A percentile compares a stretch with the other conserved stretches of the same genome.
Evolutionary conservation across 2,797 vertebrate species (phyloP).

Genomic region (Rhynchonycteris naso): DNA sequence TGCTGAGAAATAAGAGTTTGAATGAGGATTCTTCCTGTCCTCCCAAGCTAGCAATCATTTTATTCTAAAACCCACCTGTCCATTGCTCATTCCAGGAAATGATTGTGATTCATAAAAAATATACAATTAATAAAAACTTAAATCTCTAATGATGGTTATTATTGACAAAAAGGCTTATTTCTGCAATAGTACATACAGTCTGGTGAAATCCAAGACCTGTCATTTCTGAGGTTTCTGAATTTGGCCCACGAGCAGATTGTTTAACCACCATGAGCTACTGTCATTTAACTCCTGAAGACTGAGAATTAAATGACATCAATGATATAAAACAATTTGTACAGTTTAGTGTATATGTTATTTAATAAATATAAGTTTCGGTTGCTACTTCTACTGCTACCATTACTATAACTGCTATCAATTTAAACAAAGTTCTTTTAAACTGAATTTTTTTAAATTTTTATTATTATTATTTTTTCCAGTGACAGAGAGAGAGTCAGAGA

Average conservation of each 20-base stretch:
- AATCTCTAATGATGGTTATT: neutral
- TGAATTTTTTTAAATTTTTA: too few species aligned
- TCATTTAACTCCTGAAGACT: neutral
- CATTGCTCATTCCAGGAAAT: neutral
- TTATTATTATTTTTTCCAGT: too few species aligned
- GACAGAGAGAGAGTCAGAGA: too few species aligned
- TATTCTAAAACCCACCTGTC: neutral
- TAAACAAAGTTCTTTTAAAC: neutral
- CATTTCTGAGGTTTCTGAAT: neutral
- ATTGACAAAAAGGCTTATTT: neutral
- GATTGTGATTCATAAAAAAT: neutral
- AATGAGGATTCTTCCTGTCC: neutral
- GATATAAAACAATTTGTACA: neutral
- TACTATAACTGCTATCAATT: neutral
- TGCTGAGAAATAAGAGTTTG: neutral
- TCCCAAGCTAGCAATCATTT: neutral
- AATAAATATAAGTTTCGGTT: neutral
- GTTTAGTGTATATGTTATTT: neutral
- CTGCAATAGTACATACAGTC: neutral
- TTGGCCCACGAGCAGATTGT: neutral
- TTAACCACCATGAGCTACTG: neutral
- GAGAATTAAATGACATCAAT: neutral
- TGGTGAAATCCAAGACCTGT: neutral
- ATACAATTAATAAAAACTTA: neutral
- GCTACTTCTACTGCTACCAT: neutral